These are phyloP conservation scores for Danio rerio DNA, from an alignment of 2,113 vertebrate species.

Conservation along the genomic window DNA sequence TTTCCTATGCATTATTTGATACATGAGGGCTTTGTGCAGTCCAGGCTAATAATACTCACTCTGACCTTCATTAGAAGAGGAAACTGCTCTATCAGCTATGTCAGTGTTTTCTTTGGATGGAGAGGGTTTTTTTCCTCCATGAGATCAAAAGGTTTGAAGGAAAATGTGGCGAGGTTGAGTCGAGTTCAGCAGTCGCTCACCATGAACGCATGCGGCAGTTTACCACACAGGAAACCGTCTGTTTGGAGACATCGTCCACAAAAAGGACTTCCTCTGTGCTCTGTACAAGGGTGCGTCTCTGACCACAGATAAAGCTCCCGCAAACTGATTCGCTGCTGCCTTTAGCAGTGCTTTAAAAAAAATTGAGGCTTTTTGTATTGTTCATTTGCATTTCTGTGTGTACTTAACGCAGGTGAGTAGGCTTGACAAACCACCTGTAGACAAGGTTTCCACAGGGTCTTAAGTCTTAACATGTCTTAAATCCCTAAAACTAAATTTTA, in stretches of 20 bases:
- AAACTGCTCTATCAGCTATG: conserved; percentile 22
- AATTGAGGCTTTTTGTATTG: no score
- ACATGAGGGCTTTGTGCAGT: neutral
- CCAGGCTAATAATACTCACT: neutral
- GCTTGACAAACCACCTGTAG: no score
- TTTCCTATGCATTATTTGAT: neutral
- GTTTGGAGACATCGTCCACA: conserved; percentile 43
- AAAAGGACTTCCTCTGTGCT: conserved; percentile 60
- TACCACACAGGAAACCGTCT: conserved; percentile 65
- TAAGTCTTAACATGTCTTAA: no score
- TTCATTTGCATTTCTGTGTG: no score
- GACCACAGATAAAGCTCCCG: conserved; percentile 57
- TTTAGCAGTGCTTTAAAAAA: no score
- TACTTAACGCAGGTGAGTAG: no score
- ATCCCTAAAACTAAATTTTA: no score
- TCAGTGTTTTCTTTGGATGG: conserved; percentile 17
- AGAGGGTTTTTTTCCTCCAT: neutral
- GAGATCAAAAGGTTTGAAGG: conserved; percentile 55
- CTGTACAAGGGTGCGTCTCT: conserved; percentile 35
- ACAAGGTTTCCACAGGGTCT: no score
- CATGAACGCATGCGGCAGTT: conserved; percentile 62
- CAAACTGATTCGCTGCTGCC: neutral
- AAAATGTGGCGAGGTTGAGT: conserved; percentile 16
- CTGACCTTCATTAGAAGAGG: conserved; percentile 34
- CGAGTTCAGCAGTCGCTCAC: conserved; percentile 7